Base-by-base conservation (phyloP, 2,113 vertebrate species). In the Vulpes vulpes region DNA sequence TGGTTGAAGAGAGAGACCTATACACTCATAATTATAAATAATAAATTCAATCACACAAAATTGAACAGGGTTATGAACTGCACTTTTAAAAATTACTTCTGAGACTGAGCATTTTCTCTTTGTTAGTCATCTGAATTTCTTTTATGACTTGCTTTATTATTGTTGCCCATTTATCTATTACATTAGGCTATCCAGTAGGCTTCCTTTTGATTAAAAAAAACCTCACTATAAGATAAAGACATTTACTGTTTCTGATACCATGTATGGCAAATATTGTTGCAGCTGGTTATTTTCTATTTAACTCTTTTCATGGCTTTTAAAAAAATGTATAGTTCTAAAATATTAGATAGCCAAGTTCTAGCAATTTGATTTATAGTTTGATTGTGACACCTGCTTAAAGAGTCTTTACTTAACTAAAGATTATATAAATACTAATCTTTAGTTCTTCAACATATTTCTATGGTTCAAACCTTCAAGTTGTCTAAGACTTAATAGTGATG, bases 401-500 rank as follows among this genome's bases (percentile, higher is more conserved):
- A 10, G 17, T n/a, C 67, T 73, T 30, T 60, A 51, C 20, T 51
- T 73, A 73, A 74, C 17, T 25, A 94, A 19, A 84, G 8, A 80
- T 65, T 89, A 51, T 64, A 51, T 51, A 22, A 86, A 25, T 32
- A 78, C 27, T 55, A 83, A 67, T 3, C 12, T 51, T 11, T 30
- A 59, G 55, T 74, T 92, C 27, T 89, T 65, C 57, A 23, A 5
- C 23, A 89, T 12, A 23, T 67, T 89, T 78, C 11, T 49, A 88
- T 15, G 27, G 15, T 67, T 89, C 89, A 94, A 85, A 94, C 23
- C n/a, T 81, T 86, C 17, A 38, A 74, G 14, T 32, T 92, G 49
- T 88, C 49, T 83, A 23, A 73, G 93, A 93, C 53, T 71, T 53
- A 73, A 91, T 35, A 86, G 32, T 89, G 57, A 57, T 89, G 84